Evolutionary conservation across 2,888 invertebrate genomes (phyloP), one percentile per base, ranked within the genome.

Genomic region (Mechanitis messenoides): DNA sequence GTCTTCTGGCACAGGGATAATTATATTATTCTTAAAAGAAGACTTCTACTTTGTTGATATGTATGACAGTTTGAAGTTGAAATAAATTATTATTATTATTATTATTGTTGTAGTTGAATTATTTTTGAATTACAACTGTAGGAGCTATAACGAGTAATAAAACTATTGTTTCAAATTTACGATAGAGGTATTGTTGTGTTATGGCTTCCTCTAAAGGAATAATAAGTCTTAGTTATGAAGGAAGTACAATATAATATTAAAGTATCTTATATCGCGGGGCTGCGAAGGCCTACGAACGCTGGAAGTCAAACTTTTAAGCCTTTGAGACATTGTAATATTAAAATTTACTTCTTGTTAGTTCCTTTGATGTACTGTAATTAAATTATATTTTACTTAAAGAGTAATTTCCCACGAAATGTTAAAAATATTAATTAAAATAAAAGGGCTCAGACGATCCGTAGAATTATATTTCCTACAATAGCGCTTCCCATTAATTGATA

Each of bases 401-500:
- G 11, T 50, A 50, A 31, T 50, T 11, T 50, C 50, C 11, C 50
- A 50, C 50, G 9, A 47, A 47, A 31, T 7, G 3, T 5, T 1
- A 20, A 28, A 50, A 28, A 50, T 50, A 50, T 50, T 50, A 20
- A 50, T 50, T 50, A 31, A 50, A 31, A 50, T 9, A 31, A 50
- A 50, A 50, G 31, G 9, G 9, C 31, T 50, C 50, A 7, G 50
- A 50, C 50, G 50, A 50, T 50, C 50, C 31, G 2, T 28, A 11
- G 50, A 28, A 50, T 1, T 31, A 50, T 50, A 50, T 50, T 50
- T 31, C 50, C 31, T 50, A 50, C 50, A 50, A 50, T 50, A 50
- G 31, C 45, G 56, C 62, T 54, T 56, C 47, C 56, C 59, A 45
- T 59, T 64, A 64, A 61, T 61, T 64, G 64, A 64, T 61, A 64